Evolutionary conservation across 2,888 invertebrate species (phyloP).

Genomic region (Podotricha telesiphe): DNA sequence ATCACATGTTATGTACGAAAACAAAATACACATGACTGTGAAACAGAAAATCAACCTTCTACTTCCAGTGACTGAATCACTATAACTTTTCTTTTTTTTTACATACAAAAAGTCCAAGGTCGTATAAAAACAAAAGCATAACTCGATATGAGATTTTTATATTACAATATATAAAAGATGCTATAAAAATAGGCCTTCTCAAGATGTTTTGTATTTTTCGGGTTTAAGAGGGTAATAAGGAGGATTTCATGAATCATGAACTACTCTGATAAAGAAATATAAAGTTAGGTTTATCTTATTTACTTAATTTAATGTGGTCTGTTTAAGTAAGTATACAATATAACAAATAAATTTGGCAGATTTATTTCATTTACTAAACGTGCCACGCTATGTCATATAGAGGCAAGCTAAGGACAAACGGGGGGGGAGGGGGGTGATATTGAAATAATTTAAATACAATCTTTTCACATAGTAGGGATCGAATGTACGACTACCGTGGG

Average conservation of each 20-base stretch:
- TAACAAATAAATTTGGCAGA: no score
- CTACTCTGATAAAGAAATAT: constrained; percentile 20
- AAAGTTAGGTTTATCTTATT: background rate
- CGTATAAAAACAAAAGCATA: constrained; percentile 11
- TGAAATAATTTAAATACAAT: no score
- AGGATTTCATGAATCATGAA: constrained; percentile 20
- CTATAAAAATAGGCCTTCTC: constrained; percentile 18
- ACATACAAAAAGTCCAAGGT: constrained; percentile 2
- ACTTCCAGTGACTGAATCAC: background rate
- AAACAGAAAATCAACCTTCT: background rate
- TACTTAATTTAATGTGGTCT: constrained; percentile 13
- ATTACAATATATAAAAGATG: constrained; percentile 25
- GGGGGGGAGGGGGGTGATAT: no score
- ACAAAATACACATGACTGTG: background rate
- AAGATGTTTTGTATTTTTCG: constrained; percentile 25
- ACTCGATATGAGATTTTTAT: constrained; percentile 17
- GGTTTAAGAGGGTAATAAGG: constrained; percentile 18
- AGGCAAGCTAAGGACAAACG: no score
- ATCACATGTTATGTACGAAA: no score
- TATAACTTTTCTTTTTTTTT: background rate
- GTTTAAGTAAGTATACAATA: background rate
- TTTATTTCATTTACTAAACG: no score
- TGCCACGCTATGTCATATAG: no score
- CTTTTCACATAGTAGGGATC: no score
- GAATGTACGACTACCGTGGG: no score